Conservation (phyloP, 2,113 vertebrate genomes). For the Zosterops japonicus region DNA sequence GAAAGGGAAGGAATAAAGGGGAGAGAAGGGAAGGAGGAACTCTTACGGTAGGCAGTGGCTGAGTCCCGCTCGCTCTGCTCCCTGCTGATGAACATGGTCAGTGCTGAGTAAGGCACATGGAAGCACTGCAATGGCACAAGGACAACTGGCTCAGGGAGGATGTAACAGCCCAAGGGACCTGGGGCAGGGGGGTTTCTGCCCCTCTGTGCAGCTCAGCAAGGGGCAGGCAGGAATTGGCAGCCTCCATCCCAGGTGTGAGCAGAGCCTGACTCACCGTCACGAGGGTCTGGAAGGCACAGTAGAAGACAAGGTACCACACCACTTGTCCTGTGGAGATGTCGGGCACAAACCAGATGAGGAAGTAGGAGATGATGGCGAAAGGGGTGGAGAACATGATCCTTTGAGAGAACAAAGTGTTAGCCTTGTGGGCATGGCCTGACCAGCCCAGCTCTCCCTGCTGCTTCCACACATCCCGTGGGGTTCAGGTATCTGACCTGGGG, state of each 20-base stretch:
- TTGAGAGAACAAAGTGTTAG: background rate
- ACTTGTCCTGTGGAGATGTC: slow-evolving; percentile 80
- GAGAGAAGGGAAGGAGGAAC: background rate
- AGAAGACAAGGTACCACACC: slow-evolving; percentile 92
- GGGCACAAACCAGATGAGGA: slow-evolving; percentile 93
- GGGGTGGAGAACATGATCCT: slow-evolving; percentile 93
- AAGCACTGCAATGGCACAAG: slow-evolving; percentile 83
- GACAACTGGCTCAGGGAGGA: background rate
- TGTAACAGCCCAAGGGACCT: background rate
- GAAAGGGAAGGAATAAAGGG: background rate
- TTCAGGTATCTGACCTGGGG: background rate
- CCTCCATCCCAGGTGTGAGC: background rate
- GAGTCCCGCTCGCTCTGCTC: slow-evolving; percentile 94
- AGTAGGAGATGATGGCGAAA: slow-evolving; percentile 85
- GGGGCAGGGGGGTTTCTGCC: background rate
- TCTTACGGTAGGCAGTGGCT: slow-evolving; percentile 92
- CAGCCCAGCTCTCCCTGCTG: background rate
- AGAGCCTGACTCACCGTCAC: slow-evolving; percentile 84
- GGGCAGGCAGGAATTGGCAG: background rate
- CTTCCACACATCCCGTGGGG: background rate
- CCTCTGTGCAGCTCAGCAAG: background rate
- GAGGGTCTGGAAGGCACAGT: slow-evolving; percentile 94
- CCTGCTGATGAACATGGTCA: slow-evolving; percentile 97
- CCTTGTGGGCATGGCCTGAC: rapidly evolving
- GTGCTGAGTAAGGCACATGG: slow-evolving; percentile 94